phyloP scores from a whole-genome alignment of 2,113 vertebrate genomes.

The Leucosticte australis region DNA sequence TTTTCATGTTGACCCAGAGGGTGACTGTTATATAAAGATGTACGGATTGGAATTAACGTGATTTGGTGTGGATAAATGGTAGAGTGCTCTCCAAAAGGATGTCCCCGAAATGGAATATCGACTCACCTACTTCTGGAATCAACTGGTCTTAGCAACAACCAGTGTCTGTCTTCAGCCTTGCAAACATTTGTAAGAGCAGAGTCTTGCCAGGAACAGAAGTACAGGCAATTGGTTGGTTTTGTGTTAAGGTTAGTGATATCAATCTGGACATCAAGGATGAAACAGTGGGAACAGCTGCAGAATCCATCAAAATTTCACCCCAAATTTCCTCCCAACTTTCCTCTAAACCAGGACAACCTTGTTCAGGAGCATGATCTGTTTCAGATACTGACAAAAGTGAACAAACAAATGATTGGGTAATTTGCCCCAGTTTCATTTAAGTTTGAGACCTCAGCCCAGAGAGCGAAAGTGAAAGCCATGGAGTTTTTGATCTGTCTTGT shows the following conservation, averaged over 20 bases:
- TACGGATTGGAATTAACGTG: neutral
- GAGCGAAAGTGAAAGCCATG: neutral
- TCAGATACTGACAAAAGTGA: neutral
- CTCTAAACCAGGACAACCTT: neutral
- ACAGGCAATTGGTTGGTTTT: neutral
- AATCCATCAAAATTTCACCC: neutral
- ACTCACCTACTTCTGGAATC: neutral
- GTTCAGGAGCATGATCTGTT: neutral
- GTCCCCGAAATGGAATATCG: neutral
- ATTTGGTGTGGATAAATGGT: neutral
- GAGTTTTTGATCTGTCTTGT: neutral
- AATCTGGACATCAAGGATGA: neutral
- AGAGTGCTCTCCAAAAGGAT: neutral
- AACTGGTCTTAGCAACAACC: neutral
- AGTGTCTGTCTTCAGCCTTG: neutral
- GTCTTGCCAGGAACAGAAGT: neutral
- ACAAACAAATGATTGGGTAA: neutral
- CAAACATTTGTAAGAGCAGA: neutral
- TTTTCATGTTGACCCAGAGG: neutral
- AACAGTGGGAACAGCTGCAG: neutral
- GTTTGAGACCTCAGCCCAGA: neutral
- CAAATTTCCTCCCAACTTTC: neutral
- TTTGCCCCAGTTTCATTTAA: neutral
- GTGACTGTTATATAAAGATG: neutral
- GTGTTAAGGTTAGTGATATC: neutral